Percentiles rank a stretch among this genome's conserved stretches.
Evolutionary conservation across 2,113 vertebrate genomes (phyloP).

Genomic region (Macquaria australasica): DNA sequence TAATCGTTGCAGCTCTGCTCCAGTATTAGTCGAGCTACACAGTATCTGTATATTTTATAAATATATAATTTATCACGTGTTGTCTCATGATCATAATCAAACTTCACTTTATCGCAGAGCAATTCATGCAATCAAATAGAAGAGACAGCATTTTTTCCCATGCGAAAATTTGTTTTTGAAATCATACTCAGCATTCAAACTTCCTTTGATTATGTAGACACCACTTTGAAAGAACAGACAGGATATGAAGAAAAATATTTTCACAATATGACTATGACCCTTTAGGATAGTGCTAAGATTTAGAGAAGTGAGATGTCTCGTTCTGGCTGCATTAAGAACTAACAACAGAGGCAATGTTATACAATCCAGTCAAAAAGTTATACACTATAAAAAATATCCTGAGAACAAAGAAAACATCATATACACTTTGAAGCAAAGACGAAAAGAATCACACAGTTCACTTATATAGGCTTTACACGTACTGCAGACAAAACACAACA

Average conservation of each 20-base stretch:
- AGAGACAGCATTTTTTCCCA: background rate
- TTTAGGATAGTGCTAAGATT: background rate
- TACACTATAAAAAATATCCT: background rate
- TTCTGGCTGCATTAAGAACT: constrained; percentile 3
- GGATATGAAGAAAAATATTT: constrained; percentile 26
- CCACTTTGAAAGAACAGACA: background rate
- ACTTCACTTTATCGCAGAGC: background rate
- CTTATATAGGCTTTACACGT: background rate
- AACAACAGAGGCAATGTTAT: background rate
- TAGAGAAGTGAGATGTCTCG: constrained; percentile 47
- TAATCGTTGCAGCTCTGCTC: background rate
- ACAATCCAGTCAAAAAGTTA: background rate
- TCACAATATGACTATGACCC: background rate
- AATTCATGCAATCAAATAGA: background rate
- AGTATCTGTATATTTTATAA: background rate
- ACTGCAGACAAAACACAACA: constrained; percentile 41
- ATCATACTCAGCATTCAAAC: constrained; percentile 36
- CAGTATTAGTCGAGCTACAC: too few relatives aligned
- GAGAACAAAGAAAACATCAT: background rate
- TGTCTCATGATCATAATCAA: background rate
- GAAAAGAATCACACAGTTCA: background rate
- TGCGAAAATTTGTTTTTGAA: background rate
- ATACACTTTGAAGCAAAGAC: constrained; percentile 21
- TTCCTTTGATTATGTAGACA: constrained; percentile 4
- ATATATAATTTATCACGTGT: background rate